Base-by-base conservation (phyloP, 2,797 vertebrate species). In the Microctenopoma lineatum region DNA sequence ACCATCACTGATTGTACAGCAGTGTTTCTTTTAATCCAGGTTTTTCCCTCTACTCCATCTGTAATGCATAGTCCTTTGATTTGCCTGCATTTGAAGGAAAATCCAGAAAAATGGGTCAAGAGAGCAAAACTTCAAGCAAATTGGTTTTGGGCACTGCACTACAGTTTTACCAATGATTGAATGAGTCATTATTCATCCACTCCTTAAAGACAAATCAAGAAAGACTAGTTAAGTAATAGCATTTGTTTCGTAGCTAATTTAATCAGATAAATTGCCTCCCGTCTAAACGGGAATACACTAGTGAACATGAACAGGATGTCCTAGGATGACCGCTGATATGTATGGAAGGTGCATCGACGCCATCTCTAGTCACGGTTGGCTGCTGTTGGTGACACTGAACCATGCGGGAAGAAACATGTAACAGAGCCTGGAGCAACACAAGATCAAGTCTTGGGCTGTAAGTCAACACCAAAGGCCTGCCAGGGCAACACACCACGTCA, bases 91-190 rank as follows among this genome's bases (percentile, higher is more conserved):
- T 70, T 84, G 66, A 80, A 90, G 87, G 78, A 90, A 83, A 86
- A 85, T 77, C 52, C 66, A 66, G 61, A 55, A 89, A 93, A 92
- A 84, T 92, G 68, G 88, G 87, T 90, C 91, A 93, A 52, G 61
- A 18, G 60, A 85, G 59, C 80, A 85, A 81, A 79, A 79, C 78
- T 72, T 64, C 47, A 77, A 73, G 75, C 63, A 87, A 88, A 90
- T 74, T 75, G 72, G 85, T 84, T 83, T 79, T 65, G 66, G 72
- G 66, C 61, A 64, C 60, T 73, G 74, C 77, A 62, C 65, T 73
- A 66, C 42, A 79, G 54, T 75, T 26, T 64, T 62, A 75, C 36
- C 38, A 41, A 66, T 69, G 62, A 76, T 66, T 64, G 54, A 63
- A 71, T 32, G 32, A 70, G 56, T 67, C 70, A 66, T 81, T 81